These are phyloP conservation scores for Hydrophis major DNA, from an alignment of 2,797 vertebrate genomes.

Conservation along the genomic window DNA sequence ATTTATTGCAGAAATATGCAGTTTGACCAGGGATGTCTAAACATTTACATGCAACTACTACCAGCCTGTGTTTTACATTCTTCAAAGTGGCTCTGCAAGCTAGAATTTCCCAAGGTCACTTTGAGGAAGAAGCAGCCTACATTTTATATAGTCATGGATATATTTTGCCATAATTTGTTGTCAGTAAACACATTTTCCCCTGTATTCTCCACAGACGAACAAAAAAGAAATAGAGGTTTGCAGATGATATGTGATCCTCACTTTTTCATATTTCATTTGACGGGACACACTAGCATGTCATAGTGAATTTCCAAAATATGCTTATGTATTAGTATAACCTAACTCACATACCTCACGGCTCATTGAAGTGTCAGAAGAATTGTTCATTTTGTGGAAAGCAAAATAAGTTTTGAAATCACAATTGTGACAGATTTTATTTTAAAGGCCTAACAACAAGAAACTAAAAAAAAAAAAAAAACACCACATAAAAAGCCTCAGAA, in stretches of 20 bases:
- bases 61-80: not conserved
- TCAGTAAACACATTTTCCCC: slow-evolving; percentile 5
- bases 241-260: not conserved
- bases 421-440: slow-evolving; percentile 36
- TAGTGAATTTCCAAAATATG: slow-evolving; percentile 34
- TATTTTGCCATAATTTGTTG: slow-evolving; percentile 9
- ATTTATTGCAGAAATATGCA: not conserved
- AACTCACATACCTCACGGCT: slow-evolving; percentile 11
- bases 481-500: not conserved
- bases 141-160: not conserved
- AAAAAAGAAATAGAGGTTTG: not conserved
- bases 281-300: slow-evolving; percentile 5
- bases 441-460: slow-evolving; percentile 8
- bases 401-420: slow-evolving; percentile 11
- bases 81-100: not conserved
- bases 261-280: slow-evolving; percentile 15
- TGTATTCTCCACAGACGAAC: too few relatives aligned
- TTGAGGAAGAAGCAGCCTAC: not conserved
- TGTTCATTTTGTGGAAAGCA: slow-evolving; percentile 26
- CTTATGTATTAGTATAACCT: slow-evolving; percentile 18
- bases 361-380: slow-evolving; percentile 31
- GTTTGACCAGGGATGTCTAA: not conserved
- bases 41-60: not conserved
- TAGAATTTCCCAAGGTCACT: slow-evolving; percentile 7
- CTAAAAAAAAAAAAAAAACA: not conserved